These are phyloP conservation scores for Venusia cambrica DNA, from an alignment of 2,888 invertebrate species.

Conservation along the genomic window DNA sequence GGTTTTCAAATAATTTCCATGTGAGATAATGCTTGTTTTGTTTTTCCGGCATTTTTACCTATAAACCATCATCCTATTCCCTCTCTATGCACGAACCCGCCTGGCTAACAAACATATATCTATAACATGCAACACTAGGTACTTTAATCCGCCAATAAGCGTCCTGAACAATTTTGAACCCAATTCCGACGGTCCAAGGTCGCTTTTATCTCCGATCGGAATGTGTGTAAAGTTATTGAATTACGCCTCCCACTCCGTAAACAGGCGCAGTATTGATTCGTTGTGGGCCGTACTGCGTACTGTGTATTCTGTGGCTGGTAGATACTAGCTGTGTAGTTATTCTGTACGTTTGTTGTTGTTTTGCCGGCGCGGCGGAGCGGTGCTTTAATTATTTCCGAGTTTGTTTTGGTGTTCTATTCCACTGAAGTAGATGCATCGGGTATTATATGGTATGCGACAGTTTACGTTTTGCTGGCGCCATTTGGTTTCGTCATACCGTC, in stretches of 20 bases:
- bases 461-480: neutral
- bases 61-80: too few species aligned
- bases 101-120: too few species aligned
- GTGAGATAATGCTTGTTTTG: too few species aligned
- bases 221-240: conserved; percentile 12
- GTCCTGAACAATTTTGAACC: conserved; percentile 3
- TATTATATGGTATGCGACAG: too few species aligned
- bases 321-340: conserved; percentile 8
- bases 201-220: conserved; percentile 2
- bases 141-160: conserved; percentile 5
- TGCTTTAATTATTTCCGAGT: conserved; percentile 6
- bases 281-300: conserved; percentile 9
- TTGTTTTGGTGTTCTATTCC: neutral
- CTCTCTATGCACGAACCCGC: too few species aligned
- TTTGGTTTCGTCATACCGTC: too few species aligned
- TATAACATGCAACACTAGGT: too few species aligned
- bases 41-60: too few species aligned
- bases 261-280: conserved; percentile 27
- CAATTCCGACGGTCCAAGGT: neutral
- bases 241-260: conserved; percentile 19
- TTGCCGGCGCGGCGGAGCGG: conserved; percentile 12
- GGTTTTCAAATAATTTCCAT: too few species aligned
- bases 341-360: conserved; percentile 20
- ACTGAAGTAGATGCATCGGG: neutral
- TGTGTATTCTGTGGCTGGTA: conserved; percentile 6